Evolutionary conservation across 2,113 vertebrate species (phyloP).

Genomic region (Etheostoma spectabile): DNA sequence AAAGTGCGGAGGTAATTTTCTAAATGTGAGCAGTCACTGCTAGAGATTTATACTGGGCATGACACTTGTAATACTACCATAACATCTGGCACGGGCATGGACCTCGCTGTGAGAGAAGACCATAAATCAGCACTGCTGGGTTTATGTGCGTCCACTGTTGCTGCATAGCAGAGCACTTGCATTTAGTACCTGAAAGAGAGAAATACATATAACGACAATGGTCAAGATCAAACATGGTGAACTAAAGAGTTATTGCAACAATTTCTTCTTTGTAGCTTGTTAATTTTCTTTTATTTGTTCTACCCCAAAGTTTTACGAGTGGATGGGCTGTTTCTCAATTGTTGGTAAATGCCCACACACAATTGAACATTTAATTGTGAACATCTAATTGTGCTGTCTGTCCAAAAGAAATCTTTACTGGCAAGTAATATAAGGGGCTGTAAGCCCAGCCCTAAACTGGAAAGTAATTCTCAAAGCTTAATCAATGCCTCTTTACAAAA

Average conservation of each 20-base stretch:
- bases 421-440: slow-evolving; percentile 50
- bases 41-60: slow-evolving; percentile 74
- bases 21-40: slow-evolving; percentile 72
- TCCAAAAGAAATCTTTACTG: slow-evolving; percentile 61
- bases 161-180: slow-evolving; percentile 61
- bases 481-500: slow-evolving; percentile 59
- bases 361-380: slow-evolving; percentile 69
- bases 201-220: slow-evolving; percentile 56
- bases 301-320: slow-evolving; percentile 35
- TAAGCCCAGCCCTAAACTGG: slow-evolving; percentile 33
- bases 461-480: slow-evolving; percentile 59
- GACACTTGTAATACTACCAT: slow-evolving; percentile 79
- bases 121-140: slow-evolving; percentile 68
- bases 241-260: slow-evolving; percentile 53
- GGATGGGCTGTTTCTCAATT: slow-evolving; percentile 37
- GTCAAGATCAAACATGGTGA: slow-evolving; percentile 46
- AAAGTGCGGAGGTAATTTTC: slow-evolving; percentile 73
- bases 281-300: slow-evolving; percentile 50
- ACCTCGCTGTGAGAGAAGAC: slow-evolving; percentile 49
- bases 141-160: slow-evolving; percentile 72
- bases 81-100: slow-evolving; percentile 75
- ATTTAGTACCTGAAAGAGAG: slow-evolving; percentile 56
- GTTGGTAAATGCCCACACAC: slow-evolving; percentile 59
- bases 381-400: slow-evolving; percentile 58
- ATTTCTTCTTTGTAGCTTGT: slow-evolving; percentile 57